Percentiles rank a stretch among this genome's conserved stretches.
Evolutionary conservation across 2,888 invertebrate genomes (phyloP).

Genomic region (Pheosia tremula): DNA sequence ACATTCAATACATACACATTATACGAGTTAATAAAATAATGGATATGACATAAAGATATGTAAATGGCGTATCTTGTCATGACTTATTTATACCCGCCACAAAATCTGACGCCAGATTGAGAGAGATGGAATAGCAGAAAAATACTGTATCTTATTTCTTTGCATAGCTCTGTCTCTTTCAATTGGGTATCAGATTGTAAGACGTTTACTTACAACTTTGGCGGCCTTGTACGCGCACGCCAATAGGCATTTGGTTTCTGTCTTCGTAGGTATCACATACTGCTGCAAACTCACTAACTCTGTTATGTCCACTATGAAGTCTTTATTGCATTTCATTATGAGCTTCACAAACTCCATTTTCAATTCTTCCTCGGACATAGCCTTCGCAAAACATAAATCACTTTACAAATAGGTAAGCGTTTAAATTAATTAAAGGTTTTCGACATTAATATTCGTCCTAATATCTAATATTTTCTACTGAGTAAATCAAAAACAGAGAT

Average conservation of each 20-base stretch:
- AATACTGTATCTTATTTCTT: too few relatives aligned
- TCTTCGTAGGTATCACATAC: slow-evolving; percentile 62
- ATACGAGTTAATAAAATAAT: too few relatives aligned
- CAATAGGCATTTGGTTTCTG: slow-evolving; percentile 71
- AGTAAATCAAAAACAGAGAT: too few relatives aligned
- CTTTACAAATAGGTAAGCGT: not conserved
- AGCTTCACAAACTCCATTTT: slow-evolving; percentile 57
- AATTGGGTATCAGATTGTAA: not conserved
- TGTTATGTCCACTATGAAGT: slow-evolving; percentile 57
- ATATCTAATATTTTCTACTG: too few relatives aligned
- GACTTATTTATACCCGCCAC: too few relatives aligned
- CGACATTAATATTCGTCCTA: too few relatives aligned
- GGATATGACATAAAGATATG: too few relatives aligned
- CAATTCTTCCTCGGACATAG: slow-evolving; percentile 64
- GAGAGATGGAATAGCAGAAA: too few relatives aligned
- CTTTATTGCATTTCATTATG: slow-evolving; percentile 61
- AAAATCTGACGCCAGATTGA: too few relatives aligned
- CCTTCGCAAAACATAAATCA: slow-evolving; percentile 20
- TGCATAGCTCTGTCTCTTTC: too few relatives aligned
- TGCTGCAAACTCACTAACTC: slow-evolving; percentile 60
- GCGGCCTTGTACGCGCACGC: slow-evolving; percentile 74
- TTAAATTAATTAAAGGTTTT: not conserved
- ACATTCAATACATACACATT: too few relatives aligned
- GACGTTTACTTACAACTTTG: slow-evolving; percentile 55
- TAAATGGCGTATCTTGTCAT: too few relatives aligned